Evolutionary conservation across 2,888 invertebrate genomes (phyloP).

Genomic region (Saturnia pavonia): DNA sequence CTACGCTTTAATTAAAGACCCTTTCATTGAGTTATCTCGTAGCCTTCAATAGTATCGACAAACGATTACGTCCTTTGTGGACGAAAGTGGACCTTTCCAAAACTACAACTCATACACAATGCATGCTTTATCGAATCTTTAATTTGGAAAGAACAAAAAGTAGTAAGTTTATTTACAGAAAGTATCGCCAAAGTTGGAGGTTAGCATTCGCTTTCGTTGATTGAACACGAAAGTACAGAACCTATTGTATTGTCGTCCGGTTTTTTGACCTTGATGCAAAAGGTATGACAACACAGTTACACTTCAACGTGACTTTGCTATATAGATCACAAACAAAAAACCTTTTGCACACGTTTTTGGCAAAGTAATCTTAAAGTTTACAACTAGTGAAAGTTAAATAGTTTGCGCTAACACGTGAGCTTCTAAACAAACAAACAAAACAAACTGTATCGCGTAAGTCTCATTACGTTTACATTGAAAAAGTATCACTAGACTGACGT

Average conservation of each 20-base stretch:
- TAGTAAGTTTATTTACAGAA: constrained; percentile 69
- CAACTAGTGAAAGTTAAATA: constrained; percentile 67
- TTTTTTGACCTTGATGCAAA: constrained; percentile 70
- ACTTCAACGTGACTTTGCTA: constrained; percentile 55
- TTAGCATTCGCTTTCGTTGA: constrained; percentile 72
- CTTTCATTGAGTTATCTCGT: constrained; percentile 58
- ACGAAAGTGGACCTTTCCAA: constrained; percentile 72
- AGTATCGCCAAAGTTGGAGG: constrained; percentile 72
- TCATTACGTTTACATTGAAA: constrained; percentile 39
- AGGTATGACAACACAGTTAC: constrained; percentile 50
- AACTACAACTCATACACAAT: constrained; percentile 58
- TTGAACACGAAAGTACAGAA: constrained; percentile 65
- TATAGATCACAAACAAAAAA: constrained; percentile 60
- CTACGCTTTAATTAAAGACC: constrained; percentile 64
- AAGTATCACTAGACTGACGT: constrained; percentile 37
- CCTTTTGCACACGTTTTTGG: constrained; percentile 64
- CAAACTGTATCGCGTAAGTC: constrained; percentile 26
- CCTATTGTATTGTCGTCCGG: constrained; percentile 63
- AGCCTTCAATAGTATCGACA: constrained; percentile 45
- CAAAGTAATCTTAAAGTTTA: constrained; percentile 51
- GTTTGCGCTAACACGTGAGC: constrained; percentile 22
- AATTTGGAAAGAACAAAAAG: constrained; percentile 76
- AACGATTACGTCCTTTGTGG: constrained; percentile 59
- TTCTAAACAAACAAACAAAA: constrained; percentile 37
- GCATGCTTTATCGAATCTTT: constrained; percentile 69